Evolutionary conservation across 1,140 invertebrate species (phyloP).

Genomic region (Platorchestia sp.): DNA sequence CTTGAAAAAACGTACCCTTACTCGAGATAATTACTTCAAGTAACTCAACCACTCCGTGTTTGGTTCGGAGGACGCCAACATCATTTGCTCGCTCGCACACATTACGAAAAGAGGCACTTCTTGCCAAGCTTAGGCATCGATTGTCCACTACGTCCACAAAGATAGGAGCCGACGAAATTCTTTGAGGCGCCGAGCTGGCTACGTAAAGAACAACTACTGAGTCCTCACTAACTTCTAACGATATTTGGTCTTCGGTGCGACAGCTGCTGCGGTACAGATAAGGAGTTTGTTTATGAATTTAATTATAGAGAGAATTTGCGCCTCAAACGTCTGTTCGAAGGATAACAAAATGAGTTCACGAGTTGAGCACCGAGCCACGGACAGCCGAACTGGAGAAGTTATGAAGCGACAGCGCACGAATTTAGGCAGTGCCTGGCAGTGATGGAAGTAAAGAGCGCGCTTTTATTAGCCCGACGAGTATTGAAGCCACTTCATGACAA

Average conservation of each 20-base stretch:
- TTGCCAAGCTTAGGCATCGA: conserved; percentile 6
- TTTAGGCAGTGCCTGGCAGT: background rate
- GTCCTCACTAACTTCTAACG: background rate
- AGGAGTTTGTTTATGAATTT: background rate
- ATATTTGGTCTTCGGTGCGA: background rate
- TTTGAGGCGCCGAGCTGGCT: background rate
- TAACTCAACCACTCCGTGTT: background rate
- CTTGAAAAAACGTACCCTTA: background rate
- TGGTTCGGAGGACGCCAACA: background rate
- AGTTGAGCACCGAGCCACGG: background rate
- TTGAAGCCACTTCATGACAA: background rate
- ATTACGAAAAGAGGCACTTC: background rate
- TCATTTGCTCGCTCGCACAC: background rate
- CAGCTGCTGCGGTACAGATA: background rate
- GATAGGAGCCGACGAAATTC: background rate
- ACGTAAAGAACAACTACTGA: background rate
- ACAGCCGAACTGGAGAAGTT: no score
- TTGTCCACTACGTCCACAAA: background rate
- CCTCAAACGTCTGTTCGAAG: background rate
- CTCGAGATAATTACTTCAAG: background rate
- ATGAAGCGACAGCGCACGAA: no score
- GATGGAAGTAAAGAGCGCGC: background rate
- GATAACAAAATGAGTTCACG: background rate
- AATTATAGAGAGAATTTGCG: background rate
- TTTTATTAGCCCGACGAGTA: background rate